These are phyloP conservation scores for Lampris incognitus DNA, from an alignment of 2,113 vertebrate species.

Conservation along the genomic window DNA sequence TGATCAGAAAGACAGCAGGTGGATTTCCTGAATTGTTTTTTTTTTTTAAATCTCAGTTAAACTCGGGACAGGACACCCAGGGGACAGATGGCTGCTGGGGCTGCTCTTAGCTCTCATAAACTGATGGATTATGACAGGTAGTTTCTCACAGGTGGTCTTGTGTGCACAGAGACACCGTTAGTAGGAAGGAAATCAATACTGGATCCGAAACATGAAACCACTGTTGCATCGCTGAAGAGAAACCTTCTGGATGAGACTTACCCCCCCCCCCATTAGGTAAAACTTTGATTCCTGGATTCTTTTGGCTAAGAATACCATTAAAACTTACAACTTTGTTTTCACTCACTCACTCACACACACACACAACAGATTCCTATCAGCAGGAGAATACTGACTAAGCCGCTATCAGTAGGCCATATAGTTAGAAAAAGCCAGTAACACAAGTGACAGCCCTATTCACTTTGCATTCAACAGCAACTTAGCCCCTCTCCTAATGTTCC, in stretches of 20 bases:
- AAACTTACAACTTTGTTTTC: background rate
- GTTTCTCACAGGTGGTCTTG: background rate
- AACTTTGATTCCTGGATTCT: too few relatives aligned
- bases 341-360: background rate
- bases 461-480: constrained; percentile 4
- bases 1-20: background rate
- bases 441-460: constrained; percentile 20
- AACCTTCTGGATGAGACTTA: too few relatives aligned
- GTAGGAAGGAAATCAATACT: background rate
- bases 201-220: too few relatives aligned
- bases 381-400: background rate
- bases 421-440: background rate
- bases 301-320: too few relatives aligned
- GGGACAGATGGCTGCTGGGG: background rate
- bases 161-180: background rate
- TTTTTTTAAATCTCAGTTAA: too few relatives aligned
- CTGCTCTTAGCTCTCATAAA: background rate
- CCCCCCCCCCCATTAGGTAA: too few relatives aligned
- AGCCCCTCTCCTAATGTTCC: background rate
- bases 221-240: too few relatives aligned
- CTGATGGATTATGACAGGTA: background rate
- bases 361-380: background rate
- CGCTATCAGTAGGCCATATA: constrained; percentile 3
- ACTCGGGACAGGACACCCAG: background rate
- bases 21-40: background rate